Evolutionary conservation across 2,113 vertebrate species (phyloP).

Genomic region (Noctilio leporinus): DNA sequence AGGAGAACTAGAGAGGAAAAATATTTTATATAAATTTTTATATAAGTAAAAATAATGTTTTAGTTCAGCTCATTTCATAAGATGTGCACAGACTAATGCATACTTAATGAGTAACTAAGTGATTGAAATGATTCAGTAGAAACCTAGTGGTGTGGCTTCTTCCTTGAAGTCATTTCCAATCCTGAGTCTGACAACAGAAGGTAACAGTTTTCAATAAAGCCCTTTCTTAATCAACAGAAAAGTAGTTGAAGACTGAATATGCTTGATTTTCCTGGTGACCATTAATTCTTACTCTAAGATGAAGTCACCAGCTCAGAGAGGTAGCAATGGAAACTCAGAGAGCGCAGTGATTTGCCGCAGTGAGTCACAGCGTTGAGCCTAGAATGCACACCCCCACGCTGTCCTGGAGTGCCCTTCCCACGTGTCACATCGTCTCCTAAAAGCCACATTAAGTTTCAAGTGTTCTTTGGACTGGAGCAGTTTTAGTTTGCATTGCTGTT

Average conservation of each 20-base stretch:
- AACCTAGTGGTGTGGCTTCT: not conserved
- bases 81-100: not conserved
- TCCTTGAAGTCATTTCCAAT: not conserved
- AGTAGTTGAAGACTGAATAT: not conserved
- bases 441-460: not conserved
- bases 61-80: not conserved
- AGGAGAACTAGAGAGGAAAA: not conserved
- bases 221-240: not conserved
- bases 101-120: not conserved
- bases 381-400: not conserved
- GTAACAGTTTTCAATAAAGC: not conserved
- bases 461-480: constrained; percentile 23
- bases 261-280: not conserved
- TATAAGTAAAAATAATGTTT: not conserved
- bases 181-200: not conserved
- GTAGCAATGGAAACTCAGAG: not conserved
- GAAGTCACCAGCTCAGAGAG: not conserved
- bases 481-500: constrained; percentile 24
- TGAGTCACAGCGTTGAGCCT: not conserved
- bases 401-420: not conserved
- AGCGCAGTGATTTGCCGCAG: not conserved
- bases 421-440: not conserved
- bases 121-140: not conserved
- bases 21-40: too few relatives aligned
- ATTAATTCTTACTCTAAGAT: not conserved